Evolutionary conservation across 2,797 vertebrate genomes (phyloP).

Genomic region (Tadarida brasiliensis): DNA sequence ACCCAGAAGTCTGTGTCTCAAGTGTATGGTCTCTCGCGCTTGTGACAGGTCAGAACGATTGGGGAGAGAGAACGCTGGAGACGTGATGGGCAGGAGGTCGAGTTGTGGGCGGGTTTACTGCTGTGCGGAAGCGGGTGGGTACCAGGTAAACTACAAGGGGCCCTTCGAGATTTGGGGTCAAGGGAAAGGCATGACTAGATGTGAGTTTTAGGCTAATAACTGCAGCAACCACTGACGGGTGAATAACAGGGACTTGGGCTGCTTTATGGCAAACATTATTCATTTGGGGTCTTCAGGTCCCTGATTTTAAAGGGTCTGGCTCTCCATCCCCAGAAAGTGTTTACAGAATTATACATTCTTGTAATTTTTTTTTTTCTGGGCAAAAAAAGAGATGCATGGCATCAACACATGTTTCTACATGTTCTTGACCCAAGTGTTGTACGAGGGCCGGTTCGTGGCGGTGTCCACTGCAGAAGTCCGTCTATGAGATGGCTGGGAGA

Average conservation of each 20-base stretch:
- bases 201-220: neutral
- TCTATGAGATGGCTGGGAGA: neutral
- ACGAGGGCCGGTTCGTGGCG: neutral
- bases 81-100: neutral
- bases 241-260: neutral
- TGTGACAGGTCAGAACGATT: neutral
- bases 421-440: neutral
- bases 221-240: neutral
- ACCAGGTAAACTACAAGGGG: neutral
- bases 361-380: neutral
- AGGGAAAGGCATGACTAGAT: neutral
- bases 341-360: neutral
- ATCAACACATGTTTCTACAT: slow-evolving; percentile 35
- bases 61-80: neutral
- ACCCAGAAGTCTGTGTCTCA: neutral
- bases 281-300: neutral
- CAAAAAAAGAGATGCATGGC: neutral
- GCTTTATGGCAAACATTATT: neutral
- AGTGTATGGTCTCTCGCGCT: neutral
- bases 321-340: neutral
- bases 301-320: neutral
- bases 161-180: neutral
- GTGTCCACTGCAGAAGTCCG: neutral
- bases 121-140: neutral
- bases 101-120: neutral